These are phyloP conservation scores for Drosophila robusta DNA, from an alignment of 2,888 invertebrate genomes.

Conservation along the genomic window DNA sequence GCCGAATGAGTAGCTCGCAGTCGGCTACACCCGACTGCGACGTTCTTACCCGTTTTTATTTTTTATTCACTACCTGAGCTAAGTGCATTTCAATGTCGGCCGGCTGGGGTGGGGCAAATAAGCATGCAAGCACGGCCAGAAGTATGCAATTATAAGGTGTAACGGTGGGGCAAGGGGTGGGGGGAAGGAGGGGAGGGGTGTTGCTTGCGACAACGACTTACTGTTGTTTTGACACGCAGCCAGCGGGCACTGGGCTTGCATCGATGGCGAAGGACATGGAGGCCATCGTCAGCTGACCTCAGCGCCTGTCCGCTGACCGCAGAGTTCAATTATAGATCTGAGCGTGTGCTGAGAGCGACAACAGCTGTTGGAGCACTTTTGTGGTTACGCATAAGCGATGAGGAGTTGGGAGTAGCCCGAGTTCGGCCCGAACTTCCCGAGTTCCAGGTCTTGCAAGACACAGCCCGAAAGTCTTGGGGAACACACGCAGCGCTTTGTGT, in stretches of 20 bases:
- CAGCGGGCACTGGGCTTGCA: slow-evolving; percentile 48
- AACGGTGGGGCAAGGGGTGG: background rate
- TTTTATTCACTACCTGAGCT: slow-evolving; percentile 18
- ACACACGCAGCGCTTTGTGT: slow-evolving; percentile 63
- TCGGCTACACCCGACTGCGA: background rate
- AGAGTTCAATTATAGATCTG: slow-evolving; percentile 77
- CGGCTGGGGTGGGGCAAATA: slow-evolving; percentile 24
- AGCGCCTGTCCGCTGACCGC: slow-evolving; percentile 49
- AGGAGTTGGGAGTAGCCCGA: no score
- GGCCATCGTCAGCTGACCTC: slow-evolving; percentile 33
- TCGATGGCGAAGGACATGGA: background rate
- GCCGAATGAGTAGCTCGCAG: background rate
- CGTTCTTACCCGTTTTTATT: background rate
- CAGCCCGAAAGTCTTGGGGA: slow-evolving; percentile 18
- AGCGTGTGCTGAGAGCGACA: slow-evolving; percentile 59
- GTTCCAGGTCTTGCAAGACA: background rate
- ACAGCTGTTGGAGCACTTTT: slow-evolving; percentile 57
- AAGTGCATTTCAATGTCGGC: slow-evolving; percentile 75
- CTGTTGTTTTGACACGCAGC: slow-evolving; percentile 83
- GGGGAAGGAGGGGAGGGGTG: background rate
- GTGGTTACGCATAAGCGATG: slow-evolving; percentile 31
- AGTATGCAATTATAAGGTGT: slow-evolving; percentile 38
- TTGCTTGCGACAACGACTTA: slow-evolving; percentile 51
- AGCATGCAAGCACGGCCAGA: slow-evolving; percentile 40
- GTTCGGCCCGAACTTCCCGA: no score